Evolutionary conservation across 2,888 invertebrate genomes (phyloP).

Genomic region (Synergus japonicus): DNA sequence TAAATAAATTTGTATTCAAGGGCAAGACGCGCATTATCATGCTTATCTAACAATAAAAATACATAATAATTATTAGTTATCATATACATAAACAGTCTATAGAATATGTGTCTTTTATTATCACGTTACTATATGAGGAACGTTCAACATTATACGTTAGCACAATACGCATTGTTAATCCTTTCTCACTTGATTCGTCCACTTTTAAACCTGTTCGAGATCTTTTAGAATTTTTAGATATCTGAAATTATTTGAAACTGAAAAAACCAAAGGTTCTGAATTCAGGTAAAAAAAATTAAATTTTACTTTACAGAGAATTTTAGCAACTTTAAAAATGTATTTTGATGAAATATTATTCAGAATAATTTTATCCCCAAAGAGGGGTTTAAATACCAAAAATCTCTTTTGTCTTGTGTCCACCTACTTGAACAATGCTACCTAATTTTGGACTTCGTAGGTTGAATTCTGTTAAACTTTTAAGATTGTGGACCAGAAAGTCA

Average conservation of each 20-base stretch:
- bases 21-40: conserved; percentile 20
- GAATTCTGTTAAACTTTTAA: neutral
- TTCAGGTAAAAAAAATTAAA: neutral
- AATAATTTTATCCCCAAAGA: neutral
- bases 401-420: neutral
- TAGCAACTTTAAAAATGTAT: neutral
- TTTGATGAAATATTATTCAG: neutral
- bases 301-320: neutral
- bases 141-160: neutral
- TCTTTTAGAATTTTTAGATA: too few species aligned
- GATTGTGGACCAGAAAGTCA: conserved; percentile 52
- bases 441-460: neutral
- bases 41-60: conserved; percentile 18
- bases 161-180: conserved; percentile 11
- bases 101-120: conserved; percentile 40
- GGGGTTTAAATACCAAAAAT: neutral
- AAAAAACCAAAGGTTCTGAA: neutral
- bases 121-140: conserved; percentile 37
- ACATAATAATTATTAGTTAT: conserved; percentile 14
- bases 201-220: neutral
- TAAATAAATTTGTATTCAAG: conserved; percentile 38
- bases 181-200: neutral
- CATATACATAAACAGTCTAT: conserved; percentile 36
- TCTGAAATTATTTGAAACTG: neutral
- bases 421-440: neutral